A percentile compares a stretch with the other conserved stretches of the same genome.
These are phyloP conservation scores for Lydus trimaculatus DNA, from an alignment of 2,888 invertebrate species.

Conservation along the genomic window DNA sequence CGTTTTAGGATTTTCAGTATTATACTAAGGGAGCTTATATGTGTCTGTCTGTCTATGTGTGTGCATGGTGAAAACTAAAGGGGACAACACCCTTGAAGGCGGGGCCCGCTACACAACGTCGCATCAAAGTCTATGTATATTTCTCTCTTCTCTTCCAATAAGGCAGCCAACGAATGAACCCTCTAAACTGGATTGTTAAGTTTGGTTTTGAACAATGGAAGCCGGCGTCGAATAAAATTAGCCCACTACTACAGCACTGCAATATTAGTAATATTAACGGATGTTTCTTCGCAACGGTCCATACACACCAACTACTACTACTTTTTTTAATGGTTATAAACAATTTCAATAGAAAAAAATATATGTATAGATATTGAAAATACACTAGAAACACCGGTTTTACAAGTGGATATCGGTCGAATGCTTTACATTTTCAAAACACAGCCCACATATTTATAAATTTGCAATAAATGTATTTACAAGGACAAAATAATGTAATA, in stretches of 20 bases:
- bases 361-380: background rate
- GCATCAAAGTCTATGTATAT: slow-evolving; percentile 3
- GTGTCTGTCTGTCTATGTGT: background rate
- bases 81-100: slow-evolving; percentile 15
- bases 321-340: background rate
- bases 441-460: slow-evolving; percentile 7
- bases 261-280: background rate
- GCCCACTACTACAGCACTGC: background rate
- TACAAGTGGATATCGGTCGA: background rate
- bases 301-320: background rate
- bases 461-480: slow-evolving; percentile 1
- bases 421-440: slow-evolving; percentile 1
- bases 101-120: slow-evolving; percentile 20
- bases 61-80: slow-evolving; percentile 19
- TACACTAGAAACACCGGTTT: background rate
- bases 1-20: slow-evolving; percentile 12
- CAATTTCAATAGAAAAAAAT: background rate
- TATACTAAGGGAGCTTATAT: slow-evolving; percentile 24
- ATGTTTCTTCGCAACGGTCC: background rate
- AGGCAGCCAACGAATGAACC: background rate
- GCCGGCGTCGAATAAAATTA: slow-evolving; percentile 12
- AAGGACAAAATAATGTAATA: slow-evolving; percentile 8
- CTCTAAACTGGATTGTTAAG: background rate
- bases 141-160: background rate
- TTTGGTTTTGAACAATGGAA: background rate